Base-by-base conservation (phyloP, 2,888 invertebrate species). In the Caenorhabditis panamensis region DNA sequence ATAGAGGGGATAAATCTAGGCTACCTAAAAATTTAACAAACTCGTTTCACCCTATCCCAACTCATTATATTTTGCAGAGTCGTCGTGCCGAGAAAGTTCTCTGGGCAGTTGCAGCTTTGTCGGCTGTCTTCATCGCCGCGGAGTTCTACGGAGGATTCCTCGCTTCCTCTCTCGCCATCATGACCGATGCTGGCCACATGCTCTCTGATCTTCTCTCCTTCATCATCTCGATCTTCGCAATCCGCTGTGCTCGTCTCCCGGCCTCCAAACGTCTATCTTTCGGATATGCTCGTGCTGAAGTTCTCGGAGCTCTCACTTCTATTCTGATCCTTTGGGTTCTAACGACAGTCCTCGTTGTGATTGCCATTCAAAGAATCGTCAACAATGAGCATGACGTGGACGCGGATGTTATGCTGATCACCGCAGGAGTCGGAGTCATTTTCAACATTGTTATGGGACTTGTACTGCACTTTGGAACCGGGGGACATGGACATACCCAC, bases 271-370 rank as follows among this genome's bases (percentile, higher is more conserved):
- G 93, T 89, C 95, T 97, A 95, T 94, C 95, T 28, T 97, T 96
- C 92, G 93, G 93, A 6, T 97, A 95, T 94, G 95, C 96, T 91
- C 93, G 97, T 61, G 96, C 97, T n/a, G 87, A 88, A 69, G 82
- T 87, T 13, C 63, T 87, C 20, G 88, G 88, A 18, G 88, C 88
- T 0, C 53, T 83, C 22, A 81, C 84, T 36, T 97, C 97, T 0
- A 96, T 99, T 1, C 93, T 98, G 1, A 93, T 98, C 91, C 96
- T 99, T 90, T 99, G 98, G 98, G 95, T 97, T 79, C 95, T 98
- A 61, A 99, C 98, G 0, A 97, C 95, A 5, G 94, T 98, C 22
- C 93, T 99, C 68, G 95, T 97, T 13, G 97, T 96, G 92, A 93
- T 97, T 92, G 98, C 97, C 1, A 93, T 96, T n/a, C 94, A 95